Evolutionary conservation across 2,113 vertebrate genomes (phyloP).

Genomic region (Hydropotes inermis): DNA sequence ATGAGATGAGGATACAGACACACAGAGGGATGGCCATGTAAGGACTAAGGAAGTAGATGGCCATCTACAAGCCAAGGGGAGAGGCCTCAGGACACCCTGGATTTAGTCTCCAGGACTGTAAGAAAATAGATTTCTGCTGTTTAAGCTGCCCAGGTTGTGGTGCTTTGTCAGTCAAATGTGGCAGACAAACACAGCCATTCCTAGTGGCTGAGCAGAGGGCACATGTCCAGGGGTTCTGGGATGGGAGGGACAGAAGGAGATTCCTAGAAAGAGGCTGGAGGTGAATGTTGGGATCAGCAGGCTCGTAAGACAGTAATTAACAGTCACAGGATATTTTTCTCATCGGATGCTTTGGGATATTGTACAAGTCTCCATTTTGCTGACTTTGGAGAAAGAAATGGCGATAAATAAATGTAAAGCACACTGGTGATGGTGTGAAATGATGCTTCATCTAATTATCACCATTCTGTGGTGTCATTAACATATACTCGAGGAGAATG

Average conservation of each 20-base stretch:
- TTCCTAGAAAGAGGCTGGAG: background rate
- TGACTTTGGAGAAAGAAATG: slow-evolving; percentile 65
- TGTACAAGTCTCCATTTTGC: slow-evolving; percentile 62
- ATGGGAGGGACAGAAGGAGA: background rate
- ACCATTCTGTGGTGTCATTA: slow-evolving; percentile 74
- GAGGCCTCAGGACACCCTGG: background rate
- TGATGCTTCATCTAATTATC: slow-evolving; percentile 79
- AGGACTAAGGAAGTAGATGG: accelerated
- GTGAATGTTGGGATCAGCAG: accelerated
- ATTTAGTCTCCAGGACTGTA: no score
- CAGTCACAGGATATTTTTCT: background rate
- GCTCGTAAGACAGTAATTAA: background rate
- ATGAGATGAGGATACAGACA: background rate
- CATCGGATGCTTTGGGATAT: slow-evolving; percentile 9
- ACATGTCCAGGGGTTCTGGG: background rate
- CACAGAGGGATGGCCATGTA: accelerated
- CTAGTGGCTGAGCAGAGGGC: background rate
- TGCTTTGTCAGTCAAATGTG: accelerated
- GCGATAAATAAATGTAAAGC: slow-evolving; percentile 76
- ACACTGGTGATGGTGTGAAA: slow-evolving; percentile 77
- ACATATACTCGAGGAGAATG: slow-evolving; percentile 73
- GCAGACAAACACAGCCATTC: background rate
- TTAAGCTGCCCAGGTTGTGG: accelerated
- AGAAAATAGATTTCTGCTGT: accelerated
- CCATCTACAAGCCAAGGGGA: background rate